Conservation (phyloP, 2,797 vertebrate species). For the Pelobates cultripes region DNA sequence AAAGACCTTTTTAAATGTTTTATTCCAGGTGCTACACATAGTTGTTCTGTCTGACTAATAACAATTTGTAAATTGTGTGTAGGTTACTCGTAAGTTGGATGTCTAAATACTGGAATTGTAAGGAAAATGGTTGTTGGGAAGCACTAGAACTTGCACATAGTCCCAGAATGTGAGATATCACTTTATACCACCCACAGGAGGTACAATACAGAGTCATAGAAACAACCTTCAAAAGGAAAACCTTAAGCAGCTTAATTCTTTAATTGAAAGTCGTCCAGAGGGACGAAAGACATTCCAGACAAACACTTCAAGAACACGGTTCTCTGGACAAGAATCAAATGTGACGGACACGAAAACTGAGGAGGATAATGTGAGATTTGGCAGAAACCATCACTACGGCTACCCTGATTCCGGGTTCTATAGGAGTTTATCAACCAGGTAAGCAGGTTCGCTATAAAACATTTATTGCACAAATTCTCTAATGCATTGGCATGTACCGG, state of each 20-base stretch:
- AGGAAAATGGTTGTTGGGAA: too few species aligned
- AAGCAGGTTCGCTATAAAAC: neutral
- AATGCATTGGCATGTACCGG: too few species aligned
- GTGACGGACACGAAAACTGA: slow-evolving; percentile 24
- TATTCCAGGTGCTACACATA: too few species aligned
- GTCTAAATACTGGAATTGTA: too few species aligned
- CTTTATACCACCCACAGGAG: neutral
- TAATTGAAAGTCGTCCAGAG: neutral
- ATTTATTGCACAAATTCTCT: too few species aligned
- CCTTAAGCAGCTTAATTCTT: neutral
- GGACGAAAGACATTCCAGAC: neutral
- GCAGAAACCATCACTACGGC: neutral
- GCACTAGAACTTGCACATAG: too few species aligned
- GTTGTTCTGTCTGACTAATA: too few species aligned
- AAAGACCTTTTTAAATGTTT: too few species aligned
- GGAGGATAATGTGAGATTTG: slow-evolving; percentile 1
- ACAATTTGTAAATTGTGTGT: too few species aligned
- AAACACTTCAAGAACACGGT: neutral
- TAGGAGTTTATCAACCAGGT: slow-evolving; percentile 23
- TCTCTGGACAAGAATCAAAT: neutral
- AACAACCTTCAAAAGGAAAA: slow-evolving; percentile 1
- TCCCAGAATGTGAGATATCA: neutral
- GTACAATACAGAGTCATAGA: neutral
- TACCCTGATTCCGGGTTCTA: neutral
- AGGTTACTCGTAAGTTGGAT: too few species aligned